phyloP scores from a whole-genome alignment of 2,113 vertebrate species.

The Hystrix cristata region DNA sequence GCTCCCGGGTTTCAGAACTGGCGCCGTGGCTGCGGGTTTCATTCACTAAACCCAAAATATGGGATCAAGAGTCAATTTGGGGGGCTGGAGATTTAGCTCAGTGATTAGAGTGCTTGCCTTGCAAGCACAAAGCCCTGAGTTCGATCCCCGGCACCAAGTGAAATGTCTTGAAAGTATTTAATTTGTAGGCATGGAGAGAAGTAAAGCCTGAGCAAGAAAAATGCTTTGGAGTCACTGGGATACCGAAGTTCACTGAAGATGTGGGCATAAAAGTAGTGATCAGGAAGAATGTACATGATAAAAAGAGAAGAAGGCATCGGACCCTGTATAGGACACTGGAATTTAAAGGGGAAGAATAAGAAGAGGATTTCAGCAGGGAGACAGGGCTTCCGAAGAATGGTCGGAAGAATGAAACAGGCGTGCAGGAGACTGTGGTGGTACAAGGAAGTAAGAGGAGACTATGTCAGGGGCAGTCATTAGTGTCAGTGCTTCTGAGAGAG shows the following conservation, averaged over 20 bases:
- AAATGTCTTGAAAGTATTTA: not conserved
- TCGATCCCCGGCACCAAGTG: not conserved
- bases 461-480: not conserved
- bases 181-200: not conserved
- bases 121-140: too few species aligned
- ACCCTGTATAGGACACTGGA: too few species aligned
- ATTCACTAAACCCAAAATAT: not conserved
- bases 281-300: not conserved
- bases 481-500: not conserved
- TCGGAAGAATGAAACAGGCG: too few species aligned
- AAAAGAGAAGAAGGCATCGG: not conserved
- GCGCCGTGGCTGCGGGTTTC: not conserved
- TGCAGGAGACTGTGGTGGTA: not conserved
- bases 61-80: not conserved
- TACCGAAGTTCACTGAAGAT: not conserved
- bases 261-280: not conserved
- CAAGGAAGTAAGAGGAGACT: not conserved
- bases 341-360: not conserved
- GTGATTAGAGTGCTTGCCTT: too few species aligned
- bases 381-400: not conserved
- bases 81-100: too few species aligned
- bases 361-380: not conserved
- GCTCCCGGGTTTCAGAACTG: not conserved
- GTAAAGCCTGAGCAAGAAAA: not conserved
- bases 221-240: not conserved